These are phyloP conservation scores for Esox niger DNA, from an alignment of 2,113 vertebrate genomes.

Conservation along the genomic window DNA sequence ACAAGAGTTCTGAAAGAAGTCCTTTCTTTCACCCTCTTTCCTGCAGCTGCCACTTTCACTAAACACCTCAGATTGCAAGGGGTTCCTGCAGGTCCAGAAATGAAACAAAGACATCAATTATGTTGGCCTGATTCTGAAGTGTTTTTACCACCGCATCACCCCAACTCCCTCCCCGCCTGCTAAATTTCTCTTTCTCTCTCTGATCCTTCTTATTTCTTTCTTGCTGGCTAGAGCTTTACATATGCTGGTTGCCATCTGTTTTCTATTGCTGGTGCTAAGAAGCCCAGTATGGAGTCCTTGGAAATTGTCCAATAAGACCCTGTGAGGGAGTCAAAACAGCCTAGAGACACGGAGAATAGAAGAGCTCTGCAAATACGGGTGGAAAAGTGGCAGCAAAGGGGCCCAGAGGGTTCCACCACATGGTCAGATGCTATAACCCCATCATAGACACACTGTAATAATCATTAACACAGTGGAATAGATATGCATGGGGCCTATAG, in stretches of 20 bases:
- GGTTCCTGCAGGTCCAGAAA: slow-evolving; percentile 33
- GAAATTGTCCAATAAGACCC: slow-evolving; percentile 39
- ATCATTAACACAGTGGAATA: background rate
- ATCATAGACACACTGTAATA: background rate
- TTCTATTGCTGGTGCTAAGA: slow-evolving; percentile 51
- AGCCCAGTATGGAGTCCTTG: slow-evolving; percentile 42
- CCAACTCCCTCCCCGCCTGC: background rate
- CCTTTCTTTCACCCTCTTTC: slow-evolving; percentile 45
- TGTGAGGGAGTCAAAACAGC: slow-evolving; percentile 45
- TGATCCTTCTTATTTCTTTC: slow-evolving; percentile 5
- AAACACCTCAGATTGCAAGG: slow-evolving; percentile 47
- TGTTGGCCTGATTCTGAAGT: slow-evolving; percentile 45
- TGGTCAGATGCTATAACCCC: background rate
- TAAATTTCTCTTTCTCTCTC: slow-evolving; percentile 2
- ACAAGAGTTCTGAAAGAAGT: slow-evolving; percentile 38
- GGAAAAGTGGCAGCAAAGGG: background rate
- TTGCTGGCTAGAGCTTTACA: slow-evolving; percentile 29
- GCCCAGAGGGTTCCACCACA: background rate
- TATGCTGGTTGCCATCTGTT: slow-evolving; percentile 52
- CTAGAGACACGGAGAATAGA: background rate
- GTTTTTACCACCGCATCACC: slow-evolving; percentile 46
- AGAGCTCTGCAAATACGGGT: background rate
- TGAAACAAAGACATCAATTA: slow-evolving; percentile 58
- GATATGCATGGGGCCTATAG: background rate
- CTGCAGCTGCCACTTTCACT: slow-evolving; percentile 50